phyloP scores from a whole-genome alignment of 2,797 vertebrate species.

The Thunnus albacares region DNA sequence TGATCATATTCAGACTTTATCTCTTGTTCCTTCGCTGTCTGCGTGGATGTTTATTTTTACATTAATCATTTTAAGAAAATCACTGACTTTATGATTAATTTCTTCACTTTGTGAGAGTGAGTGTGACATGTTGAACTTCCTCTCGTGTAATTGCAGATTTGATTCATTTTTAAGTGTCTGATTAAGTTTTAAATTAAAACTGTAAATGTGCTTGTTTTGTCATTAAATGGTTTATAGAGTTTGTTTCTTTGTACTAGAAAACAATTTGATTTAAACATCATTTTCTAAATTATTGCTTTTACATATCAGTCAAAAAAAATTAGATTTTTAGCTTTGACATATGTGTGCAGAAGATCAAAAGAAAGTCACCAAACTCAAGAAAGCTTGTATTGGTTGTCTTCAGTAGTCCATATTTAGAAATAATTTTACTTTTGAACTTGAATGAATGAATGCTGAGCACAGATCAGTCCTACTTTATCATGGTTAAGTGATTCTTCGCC shows the following conservation, averaged over 20 bases:
- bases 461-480: background rate
- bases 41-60: background rate
- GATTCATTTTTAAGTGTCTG: background rate
- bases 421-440: background rate
- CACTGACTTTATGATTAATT: conserved; percentile 3
- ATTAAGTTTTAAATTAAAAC: background rate
- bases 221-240: background rate
- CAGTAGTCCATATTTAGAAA: background rate
- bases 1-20: background rate
- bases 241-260: background rate
- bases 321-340: no score
- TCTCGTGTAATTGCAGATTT: background rate
- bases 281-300: no score
- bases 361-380: background rate
- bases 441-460: background rate
- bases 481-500: background rate
- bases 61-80: conserved; percentile 12
- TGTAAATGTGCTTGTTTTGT: background rate
- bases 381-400: no score
- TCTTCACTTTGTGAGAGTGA: background rate
- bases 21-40: background rate
- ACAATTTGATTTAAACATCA: no score
- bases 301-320: no score
- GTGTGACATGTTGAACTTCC: rapidly evolving
- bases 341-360: background rate